Conservation (phyloP, 2,797 vertebrate species). For the Gymnocypris eckloni region DNA sequence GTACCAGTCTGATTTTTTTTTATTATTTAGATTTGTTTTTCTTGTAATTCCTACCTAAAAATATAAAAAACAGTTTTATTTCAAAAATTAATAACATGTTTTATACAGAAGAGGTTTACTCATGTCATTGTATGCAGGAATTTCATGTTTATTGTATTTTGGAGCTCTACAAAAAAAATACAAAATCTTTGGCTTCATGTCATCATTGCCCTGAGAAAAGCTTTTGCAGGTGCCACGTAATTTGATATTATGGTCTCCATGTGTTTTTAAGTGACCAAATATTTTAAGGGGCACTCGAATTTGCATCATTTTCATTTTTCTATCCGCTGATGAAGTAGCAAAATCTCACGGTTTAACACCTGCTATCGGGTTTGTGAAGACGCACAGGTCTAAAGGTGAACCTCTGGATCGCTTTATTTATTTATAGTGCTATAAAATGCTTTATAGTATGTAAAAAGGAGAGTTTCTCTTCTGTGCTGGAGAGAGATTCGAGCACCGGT, state of each 20-base stretch:
- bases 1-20: too few species aligned
- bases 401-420: background rate
- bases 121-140: background rate
- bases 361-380: background rate
- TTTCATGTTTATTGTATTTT: background rate
- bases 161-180: background rate
- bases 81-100: too few species aligned
- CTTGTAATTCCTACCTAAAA: too few species aligned
- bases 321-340: background rate
- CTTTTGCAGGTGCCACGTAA: background rate
- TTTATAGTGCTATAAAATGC: constrained; percentile 10
- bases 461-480: background rate
- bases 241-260: background rate
- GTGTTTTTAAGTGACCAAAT: background rate
- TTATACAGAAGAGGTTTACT: background rate
- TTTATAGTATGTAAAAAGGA: background rate
- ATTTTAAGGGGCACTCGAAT: too few species aligned
- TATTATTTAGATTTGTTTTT: too few species aligned
- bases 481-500: background rate
- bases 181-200: background rate
- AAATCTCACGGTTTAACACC: background rate
- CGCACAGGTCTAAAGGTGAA: background rate
- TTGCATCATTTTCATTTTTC: background rate
- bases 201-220: background rate
- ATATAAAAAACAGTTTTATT: too few species aligned